Percentiles rank a stretch among this genome's conserved stretches.
Evolutionary conservation across 1,140 invertebrate species (phyloP).

Genomic region (Pentalonia nigronervosa): DNA sequence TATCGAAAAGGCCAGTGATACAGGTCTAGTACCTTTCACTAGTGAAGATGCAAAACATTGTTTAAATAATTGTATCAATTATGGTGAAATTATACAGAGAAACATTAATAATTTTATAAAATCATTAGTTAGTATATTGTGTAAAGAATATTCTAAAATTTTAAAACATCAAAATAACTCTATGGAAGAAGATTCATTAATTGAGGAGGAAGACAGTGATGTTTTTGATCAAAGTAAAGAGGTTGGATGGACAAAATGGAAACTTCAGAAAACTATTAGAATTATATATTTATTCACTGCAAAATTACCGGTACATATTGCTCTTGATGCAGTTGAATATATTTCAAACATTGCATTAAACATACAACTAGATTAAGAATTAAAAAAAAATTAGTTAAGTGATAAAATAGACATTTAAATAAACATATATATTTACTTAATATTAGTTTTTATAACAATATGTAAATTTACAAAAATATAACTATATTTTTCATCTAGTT

Average conservation of each 20-base stretch:
- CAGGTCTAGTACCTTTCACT: not conserved
- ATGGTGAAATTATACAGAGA: constrained; percentile 22
- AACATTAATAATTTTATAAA: constrained; percentile 27
- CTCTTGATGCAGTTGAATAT: constrained; percentile 11
- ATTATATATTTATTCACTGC: constrained; percentile 32
- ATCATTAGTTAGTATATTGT: not conserved
- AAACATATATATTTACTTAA: too few relatives aligned
- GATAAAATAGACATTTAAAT: too few relatives aligned
- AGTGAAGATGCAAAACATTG: not conserved
- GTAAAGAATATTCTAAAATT: constrained; percentile 16
- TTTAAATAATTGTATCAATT: constrained; percentile 3
- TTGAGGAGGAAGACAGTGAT: constrained; percentile 45
- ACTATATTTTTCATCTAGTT: too few relatives aligned
- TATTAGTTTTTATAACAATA: too few relatives aligned
- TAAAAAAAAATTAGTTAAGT: too few relatives aligned
- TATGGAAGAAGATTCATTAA: constrained; percentile 39
- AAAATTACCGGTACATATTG: constrained; percentile 12
- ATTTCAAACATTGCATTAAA: not conserved
- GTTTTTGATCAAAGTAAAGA: constrained; percentile 21
- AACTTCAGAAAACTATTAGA: not conserved
- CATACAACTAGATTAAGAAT: not conserved
- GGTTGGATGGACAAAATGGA: constrained; percentile 23
- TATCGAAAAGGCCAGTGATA: not conserved
- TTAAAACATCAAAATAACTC: not conserved
- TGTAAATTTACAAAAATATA: too few relatives aligned